phyloP scores from a whole-genome alignment of 2,113 vertebrate species.

The Odobenus rosmarus region DNA sequence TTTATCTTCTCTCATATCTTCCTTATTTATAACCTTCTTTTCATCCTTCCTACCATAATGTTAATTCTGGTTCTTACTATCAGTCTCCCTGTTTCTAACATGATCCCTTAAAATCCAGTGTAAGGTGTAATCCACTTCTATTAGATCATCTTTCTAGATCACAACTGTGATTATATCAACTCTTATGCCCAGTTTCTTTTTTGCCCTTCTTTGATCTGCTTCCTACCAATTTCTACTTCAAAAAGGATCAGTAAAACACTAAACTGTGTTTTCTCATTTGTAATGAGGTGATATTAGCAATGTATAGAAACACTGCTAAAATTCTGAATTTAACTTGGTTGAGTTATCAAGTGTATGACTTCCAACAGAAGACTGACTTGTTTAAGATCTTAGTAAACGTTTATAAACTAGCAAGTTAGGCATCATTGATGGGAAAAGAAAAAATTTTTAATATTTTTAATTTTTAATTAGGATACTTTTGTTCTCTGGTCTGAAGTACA shows the following conservation, averaged over 20 bases:
- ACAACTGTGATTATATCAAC: background rate
- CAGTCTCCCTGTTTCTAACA: background rate
- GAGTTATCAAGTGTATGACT: background rate
- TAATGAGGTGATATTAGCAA: conserved; percentile 27
- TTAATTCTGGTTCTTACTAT: background rate
- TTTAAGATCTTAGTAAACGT: conserved; percentile 25
- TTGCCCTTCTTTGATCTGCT: background rate
- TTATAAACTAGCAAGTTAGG: conserved; percentile 32
- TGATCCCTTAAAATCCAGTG: background rate
- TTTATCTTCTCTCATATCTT: background rate
- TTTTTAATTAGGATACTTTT: background rate
- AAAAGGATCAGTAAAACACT: background rate
- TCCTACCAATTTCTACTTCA: conserved; percentile 25
- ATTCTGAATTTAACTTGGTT: conserved; percentile 42
- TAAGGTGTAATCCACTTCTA: background rate
- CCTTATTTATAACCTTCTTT: background rate
- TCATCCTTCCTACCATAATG: background rate
- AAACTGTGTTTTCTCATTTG: background rate
- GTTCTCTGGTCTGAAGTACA: conserved; percentile 2
- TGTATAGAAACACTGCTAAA: conserved; percentile 51
- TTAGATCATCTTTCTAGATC: background rate
- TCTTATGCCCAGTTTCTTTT: background rate
- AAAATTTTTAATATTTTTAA: background rate
- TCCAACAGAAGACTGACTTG: background rate
- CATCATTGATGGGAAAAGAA: conserved; percentile 14